Base-by-base conservation (phyloP, 2,888 invertebrate species). In the Cantharis nigra region DNA sequence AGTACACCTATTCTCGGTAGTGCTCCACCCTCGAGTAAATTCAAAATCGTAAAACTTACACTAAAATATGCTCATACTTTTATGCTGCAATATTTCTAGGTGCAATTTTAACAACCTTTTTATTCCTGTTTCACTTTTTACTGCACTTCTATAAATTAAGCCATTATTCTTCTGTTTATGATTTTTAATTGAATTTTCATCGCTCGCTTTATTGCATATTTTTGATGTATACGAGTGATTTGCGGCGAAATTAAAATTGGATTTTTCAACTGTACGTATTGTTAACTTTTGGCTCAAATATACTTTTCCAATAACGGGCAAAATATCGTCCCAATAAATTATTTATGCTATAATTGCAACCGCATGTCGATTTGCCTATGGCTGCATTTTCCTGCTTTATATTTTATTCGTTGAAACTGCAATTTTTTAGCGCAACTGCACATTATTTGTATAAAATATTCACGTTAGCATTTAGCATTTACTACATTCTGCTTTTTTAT, bases 111-210 rank as follows among this genome's bases (percentile, higher is more conserved):
- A 26, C 69, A 63, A 69, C 72, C 67, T 70, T 69, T 69, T 69
- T 69, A 70, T 62, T 70, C 23, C 2, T 67, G 23, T 20, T 67
- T 26, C 3, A 13, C 18, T 13, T 67, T 65, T n/a, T 67, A 67
- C 23, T 20, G 11, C 26, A 16, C 20, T 20, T 26, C 49, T 65
- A 71, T 75, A 67, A 75, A 65, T 71, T 74, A 69, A 69, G 13
- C 67, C 16, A 33, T 70, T 33, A n/a, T 70, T 63, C 74, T 13
- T 20, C 70, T 63, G 74, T 74, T 74, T 70, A 70, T 70, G 70
- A 70, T 74, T 74, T 74, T 74, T 70, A 70, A 74, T 74, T 70
- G 74, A 33, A 74, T 74, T 74, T 65, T 70, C 70, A 63, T 70
- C 64, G 70, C 64, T 14, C 23, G 70, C 28, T 70, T 74, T 70